These are phyloP conservation scores for Ormyrus nitidulus DNA, from an alignment of 2,888 invertebrate genomes.

Conservation along the genomic window DNA sequence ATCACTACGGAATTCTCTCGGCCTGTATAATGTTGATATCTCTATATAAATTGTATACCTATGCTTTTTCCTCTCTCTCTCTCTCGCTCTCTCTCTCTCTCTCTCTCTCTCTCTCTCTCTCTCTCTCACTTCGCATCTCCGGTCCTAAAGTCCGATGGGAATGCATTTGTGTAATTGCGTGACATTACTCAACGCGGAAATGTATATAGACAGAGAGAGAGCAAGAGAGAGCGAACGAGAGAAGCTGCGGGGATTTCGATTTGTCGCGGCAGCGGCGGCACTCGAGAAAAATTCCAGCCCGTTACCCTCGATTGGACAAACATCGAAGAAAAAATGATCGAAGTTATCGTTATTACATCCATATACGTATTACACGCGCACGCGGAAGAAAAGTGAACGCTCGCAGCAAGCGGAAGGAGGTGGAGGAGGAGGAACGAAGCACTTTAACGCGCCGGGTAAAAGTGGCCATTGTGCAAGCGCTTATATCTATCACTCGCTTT, in stretches of 20 bases:
- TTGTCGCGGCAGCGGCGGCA: not conserved
- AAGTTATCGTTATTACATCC: conserved; percentile 22
- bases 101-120: not conserved
- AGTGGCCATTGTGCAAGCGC: not conserved
- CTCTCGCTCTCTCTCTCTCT: not conserved
- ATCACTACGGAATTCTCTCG: conserved; percentile 1
- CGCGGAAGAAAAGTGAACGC: conserved; percentile 1
- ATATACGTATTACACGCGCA: not conserved
- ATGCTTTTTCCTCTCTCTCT: conserved; percentile 5
- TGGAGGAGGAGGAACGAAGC: not conserved
- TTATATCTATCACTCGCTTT: not conserved
- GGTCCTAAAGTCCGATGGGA: conserved; percentile 27
- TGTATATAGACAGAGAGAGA: conserved; percentile 1
- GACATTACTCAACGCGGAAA: conserved; percentile 37
- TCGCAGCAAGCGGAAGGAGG: not conserved
- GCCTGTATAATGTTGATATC: not conserved
- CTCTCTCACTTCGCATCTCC: conserved; percentile 1
- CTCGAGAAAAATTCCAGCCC: conserved; percentile 26
- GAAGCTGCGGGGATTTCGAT: conserved; percentile 1
- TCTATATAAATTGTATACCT: not conserved
- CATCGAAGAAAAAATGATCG: conserved; percentile 22
- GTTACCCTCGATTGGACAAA: conserved; percentile 30
- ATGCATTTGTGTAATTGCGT: conserved; percentile 51
- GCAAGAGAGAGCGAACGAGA: not conserved
- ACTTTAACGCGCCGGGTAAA: conserved; percentile 17